Base-by-base conservation (phyloP, 1,140 invertebrate genomes). In the Drosophila rufa region DNA sequence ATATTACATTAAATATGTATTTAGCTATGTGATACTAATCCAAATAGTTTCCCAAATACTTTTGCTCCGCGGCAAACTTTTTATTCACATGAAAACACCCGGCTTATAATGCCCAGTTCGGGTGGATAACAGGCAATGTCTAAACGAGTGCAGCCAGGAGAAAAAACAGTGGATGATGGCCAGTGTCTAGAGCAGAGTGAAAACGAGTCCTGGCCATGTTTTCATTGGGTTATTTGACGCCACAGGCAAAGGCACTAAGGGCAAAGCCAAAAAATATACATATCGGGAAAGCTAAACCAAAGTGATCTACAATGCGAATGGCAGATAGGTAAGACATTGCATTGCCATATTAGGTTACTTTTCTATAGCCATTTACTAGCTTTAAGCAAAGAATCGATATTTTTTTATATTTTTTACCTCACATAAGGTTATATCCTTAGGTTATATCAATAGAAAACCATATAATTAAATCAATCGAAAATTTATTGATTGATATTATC, bases 151-250 rank as follows among this genome's bases (percentile, higher is more conserved):
- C 62, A 36, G 57, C 15, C 42, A 57, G 42, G 17, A 19, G 15
- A 42, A 50, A 45, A 30, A 30, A 40, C 36, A 62, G 30, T 64
- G 62, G 17, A 45, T 22, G 61, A 15, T 19, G 40, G 38, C 11
- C 56, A 25, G 17, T 27, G 56, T 33, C 40, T 15, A 36, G 19
- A 27, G 30, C 14, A 25, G 17, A 40, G 45, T 22, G 25, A 67
- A 38, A 19, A 40, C 48, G 59, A 42, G 17, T 22, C 47, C 33
- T 50, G 60, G 38, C 60, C 47, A 51, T 59, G 69, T 71, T 73
- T 71, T 47, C 66, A 71, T 73, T 70, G 33, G 66, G 66, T 71
- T 71, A 59, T 59, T 73, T 71, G 69, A 73, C 19, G 66, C 69
- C 66, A 70, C 17, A 14, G 25, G 50, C 66, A 30, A 56, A 67